Conservation (phyloP, 2,113 vertebrate species). For the Spermophilus dauricus region DNA sequence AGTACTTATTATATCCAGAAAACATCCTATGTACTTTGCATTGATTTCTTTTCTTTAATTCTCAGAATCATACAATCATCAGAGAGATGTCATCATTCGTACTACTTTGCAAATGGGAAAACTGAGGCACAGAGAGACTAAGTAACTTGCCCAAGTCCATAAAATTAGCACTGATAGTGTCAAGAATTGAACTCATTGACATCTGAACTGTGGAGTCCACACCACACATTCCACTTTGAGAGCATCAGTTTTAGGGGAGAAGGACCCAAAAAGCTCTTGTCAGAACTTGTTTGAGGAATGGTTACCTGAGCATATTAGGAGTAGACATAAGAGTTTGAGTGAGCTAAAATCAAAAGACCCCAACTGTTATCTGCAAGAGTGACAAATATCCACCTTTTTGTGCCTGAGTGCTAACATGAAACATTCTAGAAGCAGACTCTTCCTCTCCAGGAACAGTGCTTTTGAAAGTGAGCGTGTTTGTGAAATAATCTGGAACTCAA, state of each 20-base stretch:
- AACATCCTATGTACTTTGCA: neutral
- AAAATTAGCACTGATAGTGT: neutral
- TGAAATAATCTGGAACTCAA: neutral
- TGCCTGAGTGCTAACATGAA: neutral
- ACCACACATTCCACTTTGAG: neutral
- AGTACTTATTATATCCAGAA: neutral
- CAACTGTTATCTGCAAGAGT: accelerated
- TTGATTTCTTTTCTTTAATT: neutral
- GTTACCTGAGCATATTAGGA: neutral
- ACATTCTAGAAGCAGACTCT: too few relatives aligned
- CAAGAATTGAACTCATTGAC: neutral
- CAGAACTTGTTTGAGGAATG: neutral
- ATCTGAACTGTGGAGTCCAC: neutral
- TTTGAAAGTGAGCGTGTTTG: neutral
- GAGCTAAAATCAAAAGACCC: neutral
- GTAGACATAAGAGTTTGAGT: neutral
- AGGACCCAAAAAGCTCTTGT: neutral
- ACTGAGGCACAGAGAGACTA: neutral
- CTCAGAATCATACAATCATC: neutral
- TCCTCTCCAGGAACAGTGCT: too few relatives aligned
- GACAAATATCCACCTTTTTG: neutral
- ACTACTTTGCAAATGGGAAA: neutral
- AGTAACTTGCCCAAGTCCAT: neutral
- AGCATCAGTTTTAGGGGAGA: neutral
- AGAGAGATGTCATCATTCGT: neutral